Evolutionary conservation across 2,797 vertebrate genomes (phyloP).

Genomic region (Scomberomorus guttatus): DNA sequence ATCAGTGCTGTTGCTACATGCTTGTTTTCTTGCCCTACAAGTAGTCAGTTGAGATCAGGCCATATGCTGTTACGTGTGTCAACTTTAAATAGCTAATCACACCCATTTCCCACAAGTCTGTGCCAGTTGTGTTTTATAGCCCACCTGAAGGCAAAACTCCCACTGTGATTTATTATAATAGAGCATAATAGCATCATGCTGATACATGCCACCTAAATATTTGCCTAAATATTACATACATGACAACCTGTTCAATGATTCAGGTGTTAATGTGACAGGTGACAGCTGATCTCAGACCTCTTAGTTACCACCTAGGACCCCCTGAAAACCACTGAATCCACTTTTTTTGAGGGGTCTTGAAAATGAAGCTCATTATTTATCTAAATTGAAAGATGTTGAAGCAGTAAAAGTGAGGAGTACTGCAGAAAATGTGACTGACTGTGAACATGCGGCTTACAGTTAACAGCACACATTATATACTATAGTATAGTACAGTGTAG

Average conservation of each 20-base stretch:
- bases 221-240: too few relatives aligned
- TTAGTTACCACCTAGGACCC: too few relatives aligned
- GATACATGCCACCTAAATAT: too few relatives aligned
- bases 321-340: too few relatives aligned
- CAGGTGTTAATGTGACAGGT: background rate
- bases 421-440: too few relatives aligned
- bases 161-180: background rate
- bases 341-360: too few relatives aligned
- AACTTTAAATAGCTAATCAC: background rate
- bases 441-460: background rate
- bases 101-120: background rate
- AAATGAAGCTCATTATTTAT: too few relatives aligned
- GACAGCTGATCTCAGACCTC: too few relatives aligned
- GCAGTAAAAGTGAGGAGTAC: too few relatives aligned
- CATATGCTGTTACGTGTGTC: background rate
- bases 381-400: too few relatives aligned
- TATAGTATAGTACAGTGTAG: background rate
- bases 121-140: background rate
- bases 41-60: background rate
- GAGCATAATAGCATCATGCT: too few relatives aligned
- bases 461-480: background rate
- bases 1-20: background rate
- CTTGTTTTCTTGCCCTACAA: background rate
- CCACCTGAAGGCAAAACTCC: slow-evolving; percentile 1
- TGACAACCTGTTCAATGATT: background rate